phyloP scores from a whole-genome alignment of 2,888 invertebrate species.

The Lasioglossum figueresi region DNA sequence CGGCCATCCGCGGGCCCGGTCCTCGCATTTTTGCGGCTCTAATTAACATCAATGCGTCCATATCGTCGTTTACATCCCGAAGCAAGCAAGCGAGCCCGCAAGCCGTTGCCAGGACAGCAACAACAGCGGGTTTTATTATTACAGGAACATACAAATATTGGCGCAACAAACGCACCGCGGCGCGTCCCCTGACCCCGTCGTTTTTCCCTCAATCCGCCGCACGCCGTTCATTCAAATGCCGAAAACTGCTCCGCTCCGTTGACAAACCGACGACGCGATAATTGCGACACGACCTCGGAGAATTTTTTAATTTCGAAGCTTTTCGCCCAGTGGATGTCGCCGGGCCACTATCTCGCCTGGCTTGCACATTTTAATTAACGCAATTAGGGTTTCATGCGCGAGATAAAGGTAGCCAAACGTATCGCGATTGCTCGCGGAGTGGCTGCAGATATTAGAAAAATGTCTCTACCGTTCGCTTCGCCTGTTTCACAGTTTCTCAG shows the following conservation, averaged over 20 bases:
- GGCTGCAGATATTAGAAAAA: not conserved
- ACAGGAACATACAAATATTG: slow-evolving; percentile 31
- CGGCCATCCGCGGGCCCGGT: not conserved
- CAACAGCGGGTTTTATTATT: slow-evolving; percentile 27
- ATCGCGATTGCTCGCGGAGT: not conserved
- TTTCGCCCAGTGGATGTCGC: not conserved
- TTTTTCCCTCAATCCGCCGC: not conserved
- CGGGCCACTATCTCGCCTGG: not conserved
- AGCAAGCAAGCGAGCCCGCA: not conserved
- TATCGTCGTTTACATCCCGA: not conserved
- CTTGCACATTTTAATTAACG: slow-evolving; percentile 18
- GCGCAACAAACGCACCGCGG: not conserved
- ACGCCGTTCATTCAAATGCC: slow-evolving; percentile 23
- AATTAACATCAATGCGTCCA: slow-evolving; percentile 38
- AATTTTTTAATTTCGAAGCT: slow-evolving; percentile 19
- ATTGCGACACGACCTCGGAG: slow-evolving; percentile 1
- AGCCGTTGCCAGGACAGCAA: not conserved
- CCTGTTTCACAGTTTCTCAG: not conserved
- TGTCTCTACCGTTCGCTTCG: not conserved
- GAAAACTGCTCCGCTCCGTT: slow-evolving; percentile 15
- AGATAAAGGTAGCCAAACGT: not conserved
- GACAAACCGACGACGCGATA: slow-evolving; percentile 20
- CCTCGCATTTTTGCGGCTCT: slow-evolving; percentile 30
- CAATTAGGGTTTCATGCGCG: not conserved
- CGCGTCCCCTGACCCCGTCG: no score